These are phyloP conservation scores for Andrena haemorrhoa DNA, from an alignment of 2,888 invertebrate genomes.

Conservation along the genomic window DNA sequence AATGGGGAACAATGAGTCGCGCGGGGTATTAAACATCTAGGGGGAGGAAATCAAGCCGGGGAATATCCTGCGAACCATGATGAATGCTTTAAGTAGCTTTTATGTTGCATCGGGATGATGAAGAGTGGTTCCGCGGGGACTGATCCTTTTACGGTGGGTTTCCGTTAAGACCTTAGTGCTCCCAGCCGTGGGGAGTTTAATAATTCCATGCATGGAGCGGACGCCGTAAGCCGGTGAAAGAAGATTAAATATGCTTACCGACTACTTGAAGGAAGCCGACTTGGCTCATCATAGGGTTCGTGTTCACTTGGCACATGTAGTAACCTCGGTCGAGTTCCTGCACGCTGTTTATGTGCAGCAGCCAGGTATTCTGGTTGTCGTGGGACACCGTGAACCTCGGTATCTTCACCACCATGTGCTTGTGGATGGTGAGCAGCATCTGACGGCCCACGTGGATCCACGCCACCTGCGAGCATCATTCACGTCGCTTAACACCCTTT, in stretches of 20 bases:
- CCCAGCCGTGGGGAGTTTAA: background rate
- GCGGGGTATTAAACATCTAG: background rate
- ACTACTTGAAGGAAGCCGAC: constrained; percentile 97
- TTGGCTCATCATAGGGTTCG: constrained; percentile 97
- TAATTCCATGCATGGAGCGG: constrained; percentile 11
- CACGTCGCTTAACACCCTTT: background rate
- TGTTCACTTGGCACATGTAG: constrained; percentile 96
- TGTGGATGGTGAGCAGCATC: constrained; percentile 96
- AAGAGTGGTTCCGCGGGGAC: background rate
- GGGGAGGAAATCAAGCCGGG: background rate
- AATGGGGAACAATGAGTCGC: background rate
- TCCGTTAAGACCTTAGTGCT: constrained; percentile 11
- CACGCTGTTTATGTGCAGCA: constrained; percentile 95
- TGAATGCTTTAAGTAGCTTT: background rate
- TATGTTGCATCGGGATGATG: background rate
- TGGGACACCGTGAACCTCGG: constrained; percentile 96
- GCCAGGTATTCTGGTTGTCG: constrained; percentile 96
- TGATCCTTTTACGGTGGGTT: constrained; percentile 5
- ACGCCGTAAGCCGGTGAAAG: constrained; percentile 30
- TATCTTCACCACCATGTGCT: constrained; percentile 95
- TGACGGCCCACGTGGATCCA: constrained; percentile 98
- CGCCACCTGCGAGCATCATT: constrained; percentile 89
- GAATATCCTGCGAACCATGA: background rate
- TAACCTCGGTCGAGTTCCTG: constrained; percentile 96
- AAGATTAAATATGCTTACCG: constrained; percentile 87